These are phyloP conservation scores for Anorthoa munda DNA, from an alignment of 2,888 invertebrate genomes.

Conservation along the genomic window DNA sequence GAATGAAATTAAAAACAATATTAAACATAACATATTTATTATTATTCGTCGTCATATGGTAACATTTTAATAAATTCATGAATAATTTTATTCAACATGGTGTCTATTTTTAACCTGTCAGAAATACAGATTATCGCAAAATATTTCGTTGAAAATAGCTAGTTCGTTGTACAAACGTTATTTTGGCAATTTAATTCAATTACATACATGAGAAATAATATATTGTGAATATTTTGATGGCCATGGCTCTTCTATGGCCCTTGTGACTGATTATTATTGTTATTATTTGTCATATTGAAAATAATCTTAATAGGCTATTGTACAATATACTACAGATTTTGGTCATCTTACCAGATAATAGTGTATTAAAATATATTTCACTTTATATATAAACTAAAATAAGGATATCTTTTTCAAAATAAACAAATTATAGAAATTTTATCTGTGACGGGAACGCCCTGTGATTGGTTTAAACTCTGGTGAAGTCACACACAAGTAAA, in stretches of 20 bases:
- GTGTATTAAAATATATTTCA: too few species aligned
- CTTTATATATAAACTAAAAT: too few species aligned
- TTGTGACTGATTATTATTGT: neutral
- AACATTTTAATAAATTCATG: slow-evolving; percentile 38
- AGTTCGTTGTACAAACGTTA: slow-evolving; percentile 3
- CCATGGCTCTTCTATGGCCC: neutral
- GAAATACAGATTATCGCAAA: neutral
- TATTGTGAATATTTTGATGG: neutral
- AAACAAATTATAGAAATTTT: too few species aligned
- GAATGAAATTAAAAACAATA: slow-evolving; percentile 31
- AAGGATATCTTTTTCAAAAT: too few species aligned
- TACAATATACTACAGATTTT: too few species aligned
- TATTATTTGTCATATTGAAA: neutral
- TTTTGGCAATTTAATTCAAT: slow-evolving; percentile 16
- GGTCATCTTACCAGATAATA: too few species aligned
- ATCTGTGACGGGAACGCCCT: too few species aligned
- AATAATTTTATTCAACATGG: slow-evolving; percentile 8
- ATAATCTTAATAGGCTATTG: too few species aligned
- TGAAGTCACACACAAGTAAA: too few species aligned
- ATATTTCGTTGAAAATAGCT: slow-evolving; percentile 11
- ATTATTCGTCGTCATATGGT: slow-evolving; percentile 30
- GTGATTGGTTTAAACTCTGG: too few species aligned
- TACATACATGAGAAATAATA: slow-evolving; percentile 3
- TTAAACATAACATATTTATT: slow-evolving; percentile 24
- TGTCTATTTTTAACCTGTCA: neutral